phyloP scores from a whole-genome alignment of 2,113 vertebrate genomes.

The Amblyornis subalaris region DNA sequence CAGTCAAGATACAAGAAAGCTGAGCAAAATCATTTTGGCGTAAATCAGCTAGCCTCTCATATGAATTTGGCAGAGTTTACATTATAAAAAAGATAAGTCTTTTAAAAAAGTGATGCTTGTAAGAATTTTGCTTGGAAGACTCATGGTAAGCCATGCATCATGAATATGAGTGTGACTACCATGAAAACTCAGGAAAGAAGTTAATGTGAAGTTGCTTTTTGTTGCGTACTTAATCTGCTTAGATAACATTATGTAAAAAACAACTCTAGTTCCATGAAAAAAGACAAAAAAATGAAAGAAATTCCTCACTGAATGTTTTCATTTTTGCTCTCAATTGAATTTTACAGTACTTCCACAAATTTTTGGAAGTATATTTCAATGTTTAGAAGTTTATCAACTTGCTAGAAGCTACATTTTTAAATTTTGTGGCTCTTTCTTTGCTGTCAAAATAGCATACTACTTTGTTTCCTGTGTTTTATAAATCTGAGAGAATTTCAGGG shows the following conservation, averaged over 20 bases:
- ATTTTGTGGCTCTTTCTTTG: not conserved
- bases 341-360: not conserved
- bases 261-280: not conserved
- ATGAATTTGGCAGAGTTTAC: not conserved
- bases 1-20: not conserved
- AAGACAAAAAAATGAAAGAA: not conserved
- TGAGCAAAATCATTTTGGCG: not conserved
- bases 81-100: not conserved
- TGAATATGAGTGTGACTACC: not conserved
- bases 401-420: not conserved
- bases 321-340: not conserved
- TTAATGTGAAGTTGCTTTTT: not conserved
- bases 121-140: not conserved
- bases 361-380: not conserved
- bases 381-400: not conserved
- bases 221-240: not conserved
- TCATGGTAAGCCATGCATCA: not conserved
- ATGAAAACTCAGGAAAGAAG: not conserved
- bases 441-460: not conserved
- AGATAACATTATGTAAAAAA: not conserved
- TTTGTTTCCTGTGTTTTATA: conserved; percentile 29
- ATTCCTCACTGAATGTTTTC: not conserved
- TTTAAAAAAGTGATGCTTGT: not conserved
- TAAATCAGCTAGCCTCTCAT: not conserved
- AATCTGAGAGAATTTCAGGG: conserved; percentile 44